Percentiles rank a stretch among this genome's conserved stretches.
Evolutionary conservation across 2,888 invertebrate genomes (phyloP).

Genomic region (Agrotis clavis): DNA sequence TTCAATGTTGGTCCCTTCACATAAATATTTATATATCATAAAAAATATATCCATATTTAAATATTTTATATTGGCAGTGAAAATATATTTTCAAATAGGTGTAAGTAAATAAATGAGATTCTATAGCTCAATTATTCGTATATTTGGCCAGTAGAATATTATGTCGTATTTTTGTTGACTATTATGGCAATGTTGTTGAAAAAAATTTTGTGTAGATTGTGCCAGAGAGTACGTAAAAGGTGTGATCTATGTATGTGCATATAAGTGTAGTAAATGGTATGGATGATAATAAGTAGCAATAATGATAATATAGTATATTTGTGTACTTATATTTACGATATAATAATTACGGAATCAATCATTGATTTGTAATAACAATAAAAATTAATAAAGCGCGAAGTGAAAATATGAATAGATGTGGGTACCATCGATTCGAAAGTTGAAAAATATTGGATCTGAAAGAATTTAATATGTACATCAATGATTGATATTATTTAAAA

Average conservation of each 20-base stretch:
- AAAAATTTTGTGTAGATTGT: constrained; percentile 3
- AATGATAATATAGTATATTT: constrained; percentile 13
- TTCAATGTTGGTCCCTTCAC: constrained; percentile 56
- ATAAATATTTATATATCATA: constrained; percentile 46
- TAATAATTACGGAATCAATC: constrained; percentile 10
- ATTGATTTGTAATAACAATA: background rate
- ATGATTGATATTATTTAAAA: constrained; percentile 22
- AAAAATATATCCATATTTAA: constrained; percentile 11
- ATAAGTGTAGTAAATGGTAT: background rate
- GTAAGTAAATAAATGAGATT: constrained; percentile 37
- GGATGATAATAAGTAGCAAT: constrained; percentile 12
- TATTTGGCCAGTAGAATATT: constrained; percentile 30
- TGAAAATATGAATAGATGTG: background rate
- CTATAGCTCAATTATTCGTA: constrained; percentile 57
- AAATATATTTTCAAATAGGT: constrained; percentile 78
- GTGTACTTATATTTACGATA: constrained; percentile 2
- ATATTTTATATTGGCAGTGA: constrained; percentile 78
- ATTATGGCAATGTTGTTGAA: constrained; percentile 17
- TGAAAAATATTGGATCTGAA: background rate
- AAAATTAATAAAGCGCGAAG: background rate
- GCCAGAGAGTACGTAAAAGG: background rate
- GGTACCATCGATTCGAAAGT: background rate
- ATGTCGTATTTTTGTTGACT: constrained; percentile 19
- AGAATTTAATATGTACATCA: constrained; percentile 5
- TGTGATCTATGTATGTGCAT: background rate